Percentiles rank a stretch among this genome's conserved stretches.
These are phyloP conservation scores for Bellardia pandia DNA, from an alignment of 2,888 invertebrate species.

Conservation along the genomic window DNA sequence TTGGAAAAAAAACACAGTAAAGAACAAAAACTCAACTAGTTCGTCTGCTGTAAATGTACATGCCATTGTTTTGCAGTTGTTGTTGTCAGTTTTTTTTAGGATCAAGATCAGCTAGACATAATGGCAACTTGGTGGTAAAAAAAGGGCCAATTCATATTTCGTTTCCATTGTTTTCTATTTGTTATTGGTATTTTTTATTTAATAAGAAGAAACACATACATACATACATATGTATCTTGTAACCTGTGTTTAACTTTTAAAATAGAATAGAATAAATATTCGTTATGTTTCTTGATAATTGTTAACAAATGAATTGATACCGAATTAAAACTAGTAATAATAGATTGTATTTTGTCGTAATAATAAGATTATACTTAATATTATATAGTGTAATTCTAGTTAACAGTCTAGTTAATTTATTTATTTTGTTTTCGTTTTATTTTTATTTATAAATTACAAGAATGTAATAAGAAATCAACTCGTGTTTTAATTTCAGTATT, in stretches of 20 bases:
- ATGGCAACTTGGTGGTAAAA: conserved; percentile 60
- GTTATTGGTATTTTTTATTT: background rate
- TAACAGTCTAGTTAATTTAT: conserved; percentile 49
- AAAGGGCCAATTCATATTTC: conserved; percentile 50
- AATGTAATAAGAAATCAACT: conserved; percentile 40
- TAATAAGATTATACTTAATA: conserved; percentile 30
- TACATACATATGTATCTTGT: background rate
- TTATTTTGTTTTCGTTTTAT: conserved; percentile 28
- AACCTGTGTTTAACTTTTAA: conserved; percentile 18
- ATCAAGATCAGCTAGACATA: conserved; percentile 52
- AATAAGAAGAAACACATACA: background rate
- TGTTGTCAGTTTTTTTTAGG: conserved; percentile 23
- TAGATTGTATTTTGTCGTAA: conserved; percentile 18
- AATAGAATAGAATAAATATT: conserved; percentile 23
- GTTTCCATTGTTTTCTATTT: conserved; percentile 1
- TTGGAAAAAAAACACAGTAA: background rate
- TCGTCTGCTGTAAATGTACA: conserved; percentile 4
- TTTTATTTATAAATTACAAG: conserved; percentile 43
- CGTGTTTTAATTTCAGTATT: conserved; percentile 44
- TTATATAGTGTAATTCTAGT: conserved; percentile 33
- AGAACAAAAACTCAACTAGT: conserved; percentile 59
- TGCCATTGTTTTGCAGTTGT: conserved; percentile 43
- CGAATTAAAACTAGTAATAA: conserved; percentile 34
- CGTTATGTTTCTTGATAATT: conserved; percentile 59
- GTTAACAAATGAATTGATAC: conserved; percentile 66